Conservation (phyloP, 2,113 vertebrate genomes). For the Centrocercus urophasianus region DNA sequence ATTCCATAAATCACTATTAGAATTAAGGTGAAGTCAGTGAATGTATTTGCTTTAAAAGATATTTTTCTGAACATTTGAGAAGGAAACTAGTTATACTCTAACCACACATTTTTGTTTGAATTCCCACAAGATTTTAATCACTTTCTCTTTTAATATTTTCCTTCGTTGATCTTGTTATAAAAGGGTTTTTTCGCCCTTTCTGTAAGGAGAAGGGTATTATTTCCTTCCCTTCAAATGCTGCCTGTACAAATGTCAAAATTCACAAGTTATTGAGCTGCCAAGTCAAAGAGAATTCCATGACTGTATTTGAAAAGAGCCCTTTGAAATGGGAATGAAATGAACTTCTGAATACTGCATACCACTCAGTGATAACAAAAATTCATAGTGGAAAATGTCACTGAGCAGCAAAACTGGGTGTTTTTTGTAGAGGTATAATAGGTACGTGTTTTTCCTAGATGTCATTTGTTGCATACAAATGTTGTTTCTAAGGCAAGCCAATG, state of each 20-base stretch:
- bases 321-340: conserved; percentile 27
- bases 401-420: background rate
- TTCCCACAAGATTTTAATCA: background rate
- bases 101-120: background rate
- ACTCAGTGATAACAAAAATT: conserved; percentile 2
- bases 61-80: background rate
- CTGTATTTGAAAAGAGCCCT: background rate
- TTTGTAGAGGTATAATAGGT: background rate
- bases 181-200: background rate
- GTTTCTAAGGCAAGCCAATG: background rate
- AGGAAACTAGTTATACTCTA: background rate
- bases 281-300: conserved; percentile 5
- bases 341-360: conserved; percentile 16
- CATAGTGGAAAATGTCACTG: background rate
- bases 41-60: background rate
- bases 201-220: background rate
- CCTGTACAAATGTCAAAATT: background rate
- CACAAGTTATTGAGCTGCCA: background rate
- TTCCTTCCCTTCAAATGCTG: background rate
- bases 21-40: background rate
- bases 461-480: background rate
- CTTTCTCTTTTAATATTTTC: background rate
- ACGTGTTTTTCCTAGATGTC: background rate
- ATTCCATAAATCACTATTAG: background rate
- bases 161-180: background rate